phyloP scores from a whole-genome alignment of 2,888 invertebrate genomes.

The Apotomis betuletana region DNA sequence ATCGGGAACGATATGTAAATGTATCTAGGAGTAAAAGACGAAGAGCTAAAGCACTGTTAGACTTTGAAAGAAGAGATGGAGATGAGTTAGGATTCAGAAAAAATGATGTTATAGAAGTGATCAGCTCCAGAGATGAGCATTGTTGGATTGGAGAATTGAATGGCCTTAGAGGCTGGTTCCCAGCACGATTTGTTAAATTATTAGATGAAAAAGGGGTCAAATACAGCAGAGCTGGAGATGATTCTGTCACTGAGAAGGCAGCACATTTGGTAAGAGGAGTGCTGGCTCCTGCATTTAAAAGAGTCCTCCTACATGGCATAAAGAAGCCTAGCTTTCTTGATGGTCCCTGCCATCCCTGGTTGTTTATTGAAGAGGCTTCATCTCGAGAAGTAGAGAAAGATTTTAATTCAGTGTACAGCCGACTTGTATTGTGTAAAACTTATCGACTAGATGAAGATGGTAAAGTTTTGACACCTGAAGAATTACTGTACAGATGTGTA shows the following conservation, averaged over 20 bases:
- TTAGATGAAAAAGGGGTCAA: conserved; percentile 92
- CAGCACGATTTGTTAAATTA: conserved; percentile 97
- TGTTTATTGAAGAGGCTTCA: conserved; percentile 99
- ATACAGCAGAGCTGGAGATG: conserved; percentile 97
- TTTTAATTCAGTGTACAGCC: conserved; percentile 98
- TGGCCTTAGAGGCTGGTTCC: conserved; percentile 98
- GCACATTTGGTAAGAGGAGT: conserved; percentile 98
- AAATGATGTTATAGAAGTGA: conserved; percentile 98
- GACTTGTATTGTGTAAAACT: conserved; percentile 98
- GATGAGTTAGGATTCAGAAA: conserved; percentile 99
- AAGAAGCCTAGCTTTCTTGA: conserved; percentile 94
- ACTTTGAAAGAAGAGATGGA: conserved; percentile 98
- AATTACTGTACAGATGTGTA: conserved; percentile 96
- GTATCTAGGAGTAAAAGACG: conserved; percentile 93
- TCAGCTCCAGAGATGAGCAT: conserved; percentile 98
- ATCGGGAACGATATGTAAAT: conserved; percentile 97
- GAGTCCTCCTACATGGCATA: conserved; percentile 97
- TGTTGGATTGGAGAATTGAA: conserved; percentile 99
- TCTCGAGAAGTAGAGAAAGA: conserved; percentile 98
- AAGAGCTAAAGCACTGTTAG: conserved; percentile 97
- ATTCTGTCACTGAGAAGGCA: conserved; percentile 97
- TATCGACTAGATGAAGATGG: conserved; percentile 99
- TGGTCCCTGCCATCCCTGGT: conserved; percentile 98
- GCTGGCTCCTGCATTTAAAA: conserved; percentile 95
- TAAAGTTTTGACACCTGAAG: conserved; percentile 99